Base-by-base conservation (phyloP, 2,888 invertebrate genomes). In the Eristalis tenax region DNA sequence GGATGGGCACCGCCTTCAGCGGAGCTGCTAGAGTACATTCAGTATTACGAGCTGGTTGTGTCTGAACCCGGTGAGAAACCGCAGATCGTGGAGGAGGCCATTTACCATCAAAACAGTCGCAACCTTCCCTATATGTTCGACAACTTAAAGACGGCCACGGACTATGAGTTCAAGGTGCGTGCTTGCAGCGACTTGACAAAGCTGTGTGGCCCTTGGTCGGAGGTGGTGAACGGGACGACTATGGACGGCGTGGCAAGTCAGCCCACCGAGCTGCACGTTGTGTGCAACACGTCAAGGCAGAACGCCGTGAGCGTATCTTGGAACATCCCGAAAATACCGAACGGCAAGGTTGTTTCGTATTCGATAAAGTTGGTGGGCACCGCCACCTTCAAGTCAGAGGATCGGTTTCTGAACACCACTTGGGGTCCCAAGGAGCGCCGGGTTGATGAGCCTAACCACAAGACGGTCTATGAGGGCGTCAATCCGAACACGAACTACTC, bases 401-500 rank as follows among this genome's bases (percentile, higher is more conserved):
- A 94, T 0, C 90, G 92, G 32, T 83, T 93, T 43, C 92, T 93
- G 64, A 93, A 93, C 59, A 95, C 95, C 73, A 94, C 94, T 2
- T 95, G 94, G 93, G 95, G 94, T 1, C 95, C 95, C 1, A 95
- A 95, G 90, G 93, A 93, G 11, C 95, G 94, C 84, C 94, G 94
- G 75, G 94, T 95, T 10, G 94, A 94, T 83, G 93, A 93, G 64
- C 94, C 92, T 80, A 94, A 94, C 22, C 93, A 94, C 71, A 92
- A 91, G 76, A 91, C 92, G 0, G 82, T 90, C 1, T 96, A 96
- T 90, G 95, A 96, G 89, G 95, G 95, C 65, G 94, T 97, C 40
- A 95, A 96, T 75, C 95, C 97, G 4, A 97, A 98, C 92, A 98
- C 97, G 0, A 96, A 97, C 92, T 97, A 97, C 92, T 96, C 96